Evolutionary conservation across 2,888 invertebrate genomes (phyloP), one percentile per base, ranked within the genome.

Genomic region (Augiades crinisus): DNA sequence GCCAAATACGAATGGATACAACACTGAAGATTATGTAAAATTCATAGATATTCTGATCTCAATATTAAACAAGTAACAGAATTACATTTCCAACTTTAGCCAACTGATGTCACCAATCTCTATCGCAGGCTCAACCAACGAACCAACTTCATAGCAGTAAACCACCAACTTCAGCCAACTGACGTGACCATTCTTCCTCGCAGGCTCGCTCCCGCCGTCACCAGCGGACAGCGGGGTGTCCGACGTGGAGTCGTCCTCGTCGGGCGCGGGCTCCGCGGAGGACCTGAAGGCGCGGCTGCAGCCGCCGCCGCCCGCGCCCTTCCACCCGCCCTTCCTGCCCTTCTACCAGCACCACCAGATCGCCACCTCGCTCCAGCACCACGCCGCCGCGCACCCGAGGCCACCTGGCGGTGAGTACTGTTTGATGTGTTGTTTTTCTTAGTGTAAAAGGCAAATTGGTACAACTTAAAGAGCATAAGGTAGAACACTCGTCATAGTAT

Each of bases 141-240:
- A n/a, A n/a, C n/a, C n/a, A n/a, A n/a, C n/a, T n/a, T n/a, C n/a
- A n/a, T n/a, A n/a, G n/a, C n/a, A n/a, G n/a, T n/a, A n/a, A n/a
- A n/a, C n/a, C n/a, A n/a, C n/a, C n/a, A n/a, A n/a, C n/a, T n/a
- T n/a, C n/a, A n/a, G n/a, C n/a, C n/a, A n/a, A n/a, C n/a, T n/a
- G n/a, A n/a, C n/a, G n/a, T n/a, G n/a, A n/a, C n/a, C n/a, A n/a
- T 5, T 36, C 6, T 24, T 49, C 16, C 6, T 5, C 72, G 1
- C 91, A 96, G 98, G 98, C 82, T 98, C 98, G 69, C 93, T 98
- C 77, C 98, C 98, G 59, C 98, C 98, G 47, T 98, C 98, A 81
- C 98, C 98, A 59, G 98, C 98, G 47, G 98, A 99, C 91, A 98
- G 97, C 78, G 98, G 98, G 58, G 98, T 98, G 46, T 98, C 97